phyloP scores from a whole-genome alignment of 2,888 invertebrate species.

The Hermaeophaga mercurialis region DNA sequence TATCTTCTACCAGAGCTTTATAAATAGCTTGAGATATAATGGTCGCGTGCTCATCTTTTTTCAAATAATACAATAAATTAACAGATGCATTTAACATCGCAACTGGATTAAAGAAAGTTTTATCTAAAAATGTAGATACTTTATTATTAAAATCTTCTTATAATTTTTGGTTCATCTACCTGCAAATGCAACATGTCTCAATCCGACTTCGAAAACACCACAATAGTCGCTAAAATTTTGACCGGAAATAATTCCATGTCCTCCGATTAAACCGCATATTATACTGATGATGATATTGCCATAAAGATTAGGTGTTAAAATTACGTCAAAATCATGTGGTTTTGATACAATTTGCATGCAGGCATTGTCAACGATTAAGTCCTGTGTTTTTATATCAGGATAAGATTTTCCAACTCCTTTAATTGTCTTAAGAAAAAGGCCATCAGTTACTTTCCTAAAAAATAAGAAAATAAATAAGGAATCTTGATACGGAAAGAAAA shows the following conservation, averaged over 20 bases:
- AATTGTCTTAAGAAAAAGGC: slow-evolving; percentile 49
- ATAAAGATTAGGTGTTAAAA: slow-evolving; percentile 52
- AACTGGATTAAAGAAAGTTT: slow-evolving; percentile 93
- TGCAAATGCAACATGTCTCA: slow-evolving; percentile 38
- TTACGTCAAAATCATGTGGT: slow-evolving; percentile 49
- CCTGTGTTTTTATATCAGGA: slow-evolving; percentile 46
- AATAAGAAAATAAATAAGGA: slow-evolving; percentile 24
- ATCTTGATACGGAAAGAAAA: background rate
- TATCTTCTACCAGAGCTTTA: slow-evolving; percentile 42
- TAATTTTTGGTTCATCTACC: slow-evolving; percentile 22
- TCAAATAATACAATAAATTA: slow-evolving; percentile 43
- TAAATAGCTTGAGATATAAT: slow-evolving; percentile 41
- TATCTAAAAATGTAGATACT: slow-evolving; percentile 79
- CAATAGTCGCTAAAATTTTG: slow-evolving; percentile 47
- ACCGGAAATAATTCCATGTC: slow-evolving; percentile 48
- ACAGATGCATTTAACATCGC: slow-evolving; percentile 87
- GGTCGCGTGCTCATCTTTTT: slow-evolving; percentile 37
- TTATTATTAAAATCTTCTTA: background rate
- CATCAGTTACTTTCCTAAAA: slow-evolving; percentile 48
- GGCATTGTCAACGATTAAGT: slow-evolving; percentile 49
- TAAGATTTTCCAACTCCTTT: slow-evolving; percentile 45
- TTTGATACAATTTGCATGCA: slow-evolving; percentile 48
- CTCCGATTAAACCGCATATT: slow-evolving; percentile 50
- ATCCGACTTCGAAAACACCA: slow-evolving; percentile 51
- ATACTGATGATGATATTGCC: slow-evolving; percentile 50